Evolutionary conservation across 2,113 vertebrate species (phyloP), one percentile per base, ranked within the genome.

Genomic region (Heteronetta atricapilla): DNA sequence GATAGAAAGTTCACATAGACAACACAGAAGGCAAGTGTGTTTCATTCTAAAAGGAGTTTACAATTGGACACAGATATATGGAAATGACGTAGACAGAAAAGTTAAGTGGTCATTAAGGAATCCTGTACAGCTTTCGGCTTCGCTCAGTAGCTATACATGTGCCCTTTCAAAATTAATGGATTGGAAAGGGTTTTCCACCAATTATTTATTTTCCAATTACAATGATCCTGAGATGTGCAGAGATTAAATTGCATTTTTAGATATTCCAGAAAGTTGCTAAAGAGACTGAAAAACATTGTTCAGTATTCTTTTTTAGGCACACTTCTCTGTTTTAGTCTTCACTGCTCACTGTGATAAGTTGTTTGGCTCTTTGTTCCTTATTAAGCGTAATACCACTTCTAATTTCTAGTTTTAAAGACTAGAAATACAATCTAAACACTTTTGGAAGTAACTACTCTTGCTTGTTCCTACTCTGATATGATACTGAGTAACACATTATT

Each of bases 221-320:
- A 82, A 17, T 40, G 62, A 58, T 82, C 13, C 12, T 75, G 20
- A 84, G 86, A 86, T 52, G 29, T 66, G 23, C 13, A 76, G 53
- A 89, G 38, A 53, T 84, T 48, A 95, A 96, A 89, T 4, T 81
- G 22, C 28, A 17, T 94, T 86, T 90, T 84, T 48, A n/a, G 9
- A 21, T 88, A 63, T 38, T 89, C 56, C 60, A n/a, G 29, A 79
- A 92, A 52, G 52, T 84, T 88, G 76, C 42, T 92, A 73, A 87
- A 75, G 73, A 60, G 69, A 64, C 13, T 78, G 33, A 75, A 92
- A 83, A 93, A 62, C 38, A 77, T 90, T 68, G 34, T 40, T 93
- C 44, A 85, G 66, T 34, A 17, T 82, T 92, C 34, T 75, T 38
- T 64, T 92, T 79, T 31, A 84, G 77, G 40, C 31, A 36, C 11